A percentile compares a stretch with the other conserved stretches of the same genome.
Conservation (phyloP, 2,113 vertebrate species). For the Mesembrinibis cayennensis region DNA sequence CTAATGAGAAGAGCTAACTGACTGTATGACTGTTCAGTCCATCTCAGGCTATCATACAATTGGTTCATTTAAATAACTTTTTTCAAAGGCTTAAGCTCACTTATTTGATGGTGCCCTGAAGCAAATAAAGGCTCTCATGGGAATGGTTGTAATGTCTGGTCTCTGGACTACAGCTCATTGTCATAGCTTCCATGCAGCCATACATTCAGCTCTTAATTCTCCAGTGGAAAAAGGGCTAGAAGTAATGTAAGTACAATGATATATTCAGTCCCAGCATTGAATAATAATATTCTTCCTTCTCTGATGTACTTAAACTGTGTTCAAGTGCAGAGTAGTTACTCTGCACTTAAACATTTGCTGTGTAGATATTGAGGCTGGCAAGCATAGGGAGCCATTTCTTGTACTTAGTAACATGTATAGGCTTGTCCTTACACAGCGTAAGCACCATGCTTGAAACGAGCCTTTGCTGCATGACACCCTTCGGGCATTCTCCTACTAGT, state of each 20-base stretch:
- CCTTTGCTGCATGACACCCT: neutral
- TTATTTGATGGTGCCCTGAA: neutral
- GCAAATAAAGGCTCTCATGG: neutral
- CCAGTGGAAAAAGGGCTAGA: neutral
- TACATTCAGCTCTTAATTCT: neutral
- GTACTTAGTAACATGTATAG: neutral
- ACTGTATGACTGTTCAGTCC: neutral
- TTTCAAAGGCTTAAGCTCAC: neutral
- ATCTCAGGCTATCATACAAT: neutral
- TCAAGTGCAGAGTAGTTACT: neutral
- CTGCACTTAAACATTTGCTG: neutral
- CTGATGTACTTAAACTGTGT: neutral
- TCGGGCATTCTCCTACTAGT: neutral
- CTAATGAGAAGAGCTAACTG: neutral
- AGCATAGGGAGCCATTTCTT: neutral
- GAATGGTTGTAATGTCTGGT: neutral
- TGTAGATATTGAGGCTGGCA: neutral
- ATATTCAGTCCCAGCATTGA: neutral
- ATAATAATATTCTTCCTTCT: neutral
- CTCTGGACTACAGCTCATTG: neutral
- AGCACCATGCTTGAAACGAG: neutral
- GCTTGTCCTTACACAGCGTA: neutral
- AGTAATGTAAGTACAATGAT: neutral
- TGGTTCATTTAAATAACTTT: slow-evolving; percentile 20
- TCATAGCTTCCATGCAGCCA: neutral